A percentile compares a stretch with the other conserved stretches of the same genome.
These are phyloP conservation scores for Agrotis ipsilon DNA, from an alignment of 2,888 invertebrate genomes.

Conservation along the genomic window DNA sequence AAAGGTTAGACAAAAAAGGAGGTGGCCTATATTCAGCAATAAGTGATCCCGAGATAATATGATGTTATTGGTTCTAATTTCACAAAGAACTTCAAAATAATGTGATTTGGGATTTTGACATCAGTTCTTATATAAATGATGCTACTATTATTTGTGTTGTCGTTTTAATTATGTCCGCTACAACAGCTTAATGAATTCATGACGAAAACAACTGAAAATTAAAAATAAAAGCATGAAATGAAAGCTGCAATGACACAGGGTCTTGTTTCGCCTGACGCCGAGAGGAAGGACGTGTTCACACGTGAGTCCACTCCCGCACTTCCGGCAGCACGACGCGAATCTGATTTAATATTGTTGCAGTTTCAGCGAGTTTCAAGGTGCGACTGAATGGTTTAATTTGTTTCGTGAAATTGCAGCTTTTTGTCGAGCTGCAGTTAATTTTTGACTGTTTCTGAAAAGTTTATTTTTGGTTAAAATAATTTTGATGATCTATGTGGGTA, in stretches of 20 bases:
- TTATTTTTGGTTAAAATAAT: too few species aligned
- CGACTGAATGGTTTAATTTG: slow-evolving; percentile 61
- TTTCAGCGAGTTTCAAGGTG: slow-evolving; percentile 54
- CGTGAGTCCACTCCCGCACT: slow-evolving; percentile 59
- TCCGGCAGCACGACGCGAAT: slow-evolving; percentile 53
- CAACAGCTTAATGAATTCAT: too few species aligned
- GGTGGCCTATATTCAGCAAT: too few species aligned
- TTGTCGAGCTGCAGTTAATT: slow-evolving; percentile 31
- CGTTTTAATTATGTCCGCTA: too few species aligned
- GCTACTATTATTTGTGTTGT: too few species aligned
- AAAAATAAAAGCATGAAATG: not conserved
- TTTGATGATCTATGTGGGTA: too few species aligned
- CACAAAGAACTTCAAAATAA: too few species aligned
- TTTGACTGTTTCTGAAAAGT: not conserved
- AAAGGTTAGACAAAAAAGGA: too few species aligned
- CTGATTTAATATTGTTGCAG: slow-evolving; percentile 66
- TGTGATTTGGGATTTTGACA: too few species aligned
- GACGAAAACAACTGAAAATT: not conserved
- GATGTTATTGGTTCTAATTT: too few species aligned
- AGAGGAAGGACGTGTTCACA: slow-evolving; percentile 66
- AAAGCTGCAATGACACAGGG: slow-evolving; percentile 10
- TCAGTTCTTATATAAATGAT: too few species aligned
- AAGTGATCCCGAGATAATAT: too few species aligned
- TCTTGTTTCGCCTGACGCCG: slow-evolving; percentile 2
- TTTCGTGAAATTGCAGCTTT: slow-evolving; percentile 49